Evolutionary conservation across 2,113 vertebrate species (phyloP).

Genomic region (Colistium nudipinnis): DNA sequence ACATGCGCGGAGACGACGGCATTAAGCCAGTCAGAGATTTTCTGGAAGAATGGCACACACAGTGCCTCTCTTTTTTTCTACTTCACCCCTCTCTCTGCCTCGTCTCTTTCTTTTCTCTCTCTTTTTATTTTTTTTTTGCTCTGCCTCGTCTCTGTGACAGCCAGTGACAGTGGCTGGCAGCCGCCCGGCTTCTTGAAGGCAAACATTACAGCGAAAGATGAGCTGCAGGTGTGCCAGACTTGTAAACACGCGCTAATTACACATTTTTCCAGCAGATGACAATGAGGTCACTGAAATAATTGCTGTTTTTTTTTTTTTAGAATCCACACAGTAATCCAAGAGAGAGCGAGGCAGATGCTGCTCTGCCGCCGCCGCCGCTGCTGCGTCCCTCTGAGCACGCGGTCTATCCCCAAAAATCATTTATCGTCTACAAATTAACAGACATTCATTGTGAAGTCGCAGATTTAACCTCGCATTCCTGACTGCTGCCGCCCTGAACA

Average conservation of each 20-base stretch:
- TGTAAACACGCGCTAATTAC: slow-evolving; percentile 95
- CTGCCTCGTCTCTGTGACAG: slow-evolving; percentile 82
- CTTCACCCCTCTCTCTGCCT: slow-evolving; percentile 63
- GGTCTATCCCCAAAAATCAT: slow-evolving; percentile 14
- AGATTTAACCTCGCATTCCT: background rate
- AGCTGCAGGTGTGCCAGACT: slow-evolving; percentile 97
- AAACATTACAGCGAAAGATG: slow-evolving; percentile 94
- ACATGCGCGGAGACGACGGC: slow-evolving; percentile 89
- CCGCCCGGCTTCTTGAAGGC: slow-evolving; percentile 88
- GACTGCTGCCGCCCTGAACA: background rate
- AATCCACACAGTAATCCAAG: slow-evolving; percentile 28
- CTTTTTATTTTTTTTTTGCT: slow-evolving; percentile 10
- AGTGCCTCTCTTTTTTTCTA: slow-evolving; percentile 71
- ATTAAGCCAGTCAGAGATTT: slow-evolving; percentile 94
- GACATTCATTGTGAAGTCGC: background rate
- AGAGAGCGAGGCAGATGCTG: slow-evolving; percentile 21
- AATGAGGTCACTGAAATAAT: slow-evolving; percentile 99
- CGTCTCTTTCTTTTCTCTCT: slow-evolving; percentile 28
- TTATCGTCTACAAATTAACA: slow-evolving; percentile 13
- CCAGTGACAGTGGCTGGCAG: slow-evolving; percentile 94
- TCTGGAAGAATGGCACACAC: slow-evolving; percentile 91
- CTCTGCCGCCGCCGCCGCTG: slow-evolving; percentile 18
- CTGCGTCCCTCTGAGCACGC: background rate
- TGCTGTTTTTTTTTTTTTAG: slow-evolving; percentile 89
- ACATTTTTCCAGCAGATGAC: slow-evolving; percentile 93